phyloP scores from a whole-genome alignment of 2,888 invertebrate genomes.

The Adelphocoris suturalis region DNA sequence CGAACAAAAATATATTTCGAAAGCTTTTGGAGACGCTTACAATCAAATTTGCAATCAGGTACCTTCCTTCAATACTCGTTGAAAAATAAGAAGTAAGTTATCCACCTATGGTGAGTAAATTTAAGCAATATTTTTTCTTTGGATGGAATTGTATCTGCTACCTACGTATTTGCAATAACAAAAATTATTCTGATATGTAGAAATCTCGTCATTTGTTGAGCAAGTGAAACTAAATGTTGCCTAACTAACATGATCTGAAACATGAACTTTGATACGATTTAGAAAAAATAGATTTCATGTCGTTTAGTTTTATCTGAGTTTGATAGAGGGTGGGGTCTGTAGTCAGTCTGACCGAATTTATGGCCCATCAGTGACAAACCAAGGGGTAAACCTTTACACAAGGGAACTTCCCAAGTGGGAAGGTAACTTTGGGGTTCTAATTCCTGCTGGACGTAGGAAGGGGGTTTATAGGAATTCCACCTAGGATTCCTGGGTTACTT shows the following conservation, averaged over 20 bases:
- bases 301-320: no score
- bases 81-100: neutral
- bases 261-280: neutral
- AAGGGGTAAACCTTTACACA: no score
- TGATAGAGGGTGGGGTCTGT: no score
- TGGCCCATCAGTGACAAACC: no score
- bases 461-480: no score
- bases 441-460: no score
- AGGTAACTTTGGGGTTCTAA: no score
- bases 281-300: neutral
- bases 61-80: neutral
- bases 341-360: no score
- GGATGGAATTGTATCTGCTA: neutral
- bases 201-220: neutral
- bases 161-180: neutral
- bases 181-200: neutral
- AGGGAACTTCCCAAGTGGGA: no score
- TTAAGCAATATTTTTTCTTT: neutral
- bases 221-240: neutral
- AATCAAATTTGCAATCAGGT: constrained; percentile 10
- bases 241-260: no score
- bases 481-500: no score
- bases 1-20: neutral
- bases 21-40: neutral
- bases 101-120: neutral